Base-by-base conservation (phyloP, 2,888 invertebrate genomes). In the Harpalus rubripes region DNA sequence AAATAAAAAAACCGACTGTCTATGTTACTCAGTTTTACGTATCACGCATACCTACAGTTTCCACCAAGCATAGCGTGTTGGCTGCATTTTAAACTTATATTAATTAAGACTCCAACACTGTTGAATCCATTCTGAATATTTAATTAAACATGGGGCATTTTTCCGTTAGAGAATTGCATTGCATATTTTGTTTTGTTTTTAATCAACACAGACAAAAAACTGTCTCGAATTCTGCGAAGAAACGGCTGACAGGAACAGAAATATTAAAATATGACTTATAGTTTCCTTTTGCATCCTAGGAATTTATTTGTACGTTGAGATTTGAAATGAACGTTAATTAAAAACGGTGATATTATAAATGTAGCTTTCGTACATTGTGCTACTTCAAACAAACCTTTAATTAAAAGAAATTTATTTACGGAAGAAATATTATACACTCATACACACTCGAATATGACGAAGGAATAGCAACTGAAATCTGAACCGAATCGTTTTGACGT, bases 241-340 rank as follows among this genome's bases (percentile, higher is more conserved):
- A 58, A 59, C 18, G 58, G 10, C 58, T 18, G 72, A 74, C 74
- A 83, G 83, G 41, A 41, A 15, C 83, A 76, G 58, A 58, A 65
- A 81, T 74, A 83, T 74, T 68, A 83, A 59, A 74, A 56, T 83
- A 83, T 76, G 83, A 83, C 83, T 83, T 83, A 59, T 76, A 83
- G 83, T 83, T 83, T 82, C 16, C 26, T 82, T 82, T 82, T 68
- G 72, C 59, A 58, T 12, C 7, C 3, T n/a, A 58, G 44, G 44
- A 74, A 78, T 58, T 58, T 78, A 58, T 78, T 78, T 32, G 78
- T 78, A 78, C 59, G 78, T 32, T 32, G 78, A 78, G 78, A 78
- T 78, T 78, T 78, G 56, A 76, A 76, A 52, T n/a, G 78, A 78
- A 56, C 78, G 56, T 78, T 78, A 78, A 78, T 78, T 56, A 78